Conservation (phyloP, 2,113 vertebrate genomes). For the Ailuropoda melanoleuca region DNA sequence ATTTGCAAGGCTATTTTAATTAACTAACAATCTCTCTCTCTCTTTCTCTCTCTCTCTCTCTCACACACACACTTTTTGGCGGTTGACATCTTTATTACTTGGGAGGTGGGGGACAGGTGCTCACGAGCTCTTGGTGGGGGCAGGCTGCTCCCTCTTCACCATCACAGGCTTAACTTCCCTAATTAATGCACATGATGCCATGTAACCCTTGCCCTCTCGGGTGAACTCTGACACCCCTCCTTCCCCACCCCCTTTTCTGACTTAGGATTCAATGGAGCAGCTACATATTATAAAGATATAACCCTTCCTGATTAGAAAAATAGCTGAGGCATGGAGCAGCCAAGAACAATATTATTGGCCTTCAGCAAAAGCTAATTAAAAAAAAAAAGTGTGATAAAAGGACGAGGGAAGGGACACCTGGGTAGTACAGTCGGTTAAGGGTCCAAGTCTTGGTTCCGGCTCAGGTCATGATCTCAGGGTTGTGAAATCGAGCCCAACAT, state of each 20-base stretch:
- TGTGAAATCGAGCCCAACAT: background rate
- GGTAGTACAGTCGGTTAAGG: background rate
- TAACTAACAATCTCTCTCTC: background rate
- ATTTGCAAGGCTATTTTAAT: background rate
- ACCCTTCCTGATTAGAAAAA: background rate
- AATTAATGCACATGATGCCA: accelerated
- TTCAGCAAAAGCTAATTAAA: background rate
- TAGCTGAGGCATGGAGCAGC: background rate
- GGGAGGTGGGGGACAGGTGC: background rate
- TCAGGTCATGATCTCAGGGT: background rate
- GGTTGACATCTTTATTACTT: background rate
- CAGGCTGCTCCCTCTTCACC: background rate
- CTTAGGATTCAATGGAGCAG: background rate
- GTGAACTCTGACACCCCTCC: background rate
- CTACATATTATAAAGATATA: background rate
- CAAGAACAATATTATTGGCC: no score
- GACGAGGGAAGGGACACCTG: background rate
- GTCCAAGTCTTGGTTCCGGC: background rate
- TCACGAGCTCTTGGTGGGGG: background rate
- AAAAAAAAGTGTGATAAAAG: background rate
- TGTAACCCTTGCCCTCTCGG: background rate
- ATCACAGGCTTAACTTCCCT: background rate
- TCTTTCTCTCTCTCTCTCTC: background rate
- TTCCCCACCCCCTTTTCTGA: background rate
- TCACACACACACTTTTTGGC: background rate